Evolutionary conservation across 1,140 invertebrate species (phyloP).

Genomic region (Drosophila hydei): DNA sequence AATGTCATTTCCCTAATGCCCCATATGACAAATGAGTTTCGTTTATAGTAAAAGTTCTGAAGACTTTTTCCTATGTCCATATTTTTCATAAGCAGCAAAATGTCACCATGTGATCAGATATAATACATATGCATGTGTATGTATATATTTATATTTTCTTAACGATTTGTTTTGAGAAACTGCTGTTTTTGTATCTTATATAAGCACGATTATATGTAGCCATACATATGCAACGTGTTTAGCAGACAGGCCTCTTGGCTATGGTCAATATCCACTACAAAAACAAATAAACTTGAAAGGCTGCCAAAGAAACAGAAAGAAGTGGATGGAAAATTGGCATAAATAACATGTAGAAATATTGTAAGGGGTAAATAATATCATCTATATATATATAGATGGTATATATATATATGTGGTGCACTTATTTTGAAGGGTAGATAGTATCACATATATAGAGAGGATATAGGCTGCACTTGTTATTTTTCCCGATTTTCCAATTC

Average conservation of each 20-base stretch:
- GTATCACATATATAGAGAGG: neutral
- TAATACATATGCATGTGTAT: neutral
- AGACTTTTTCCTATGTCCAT: no score
- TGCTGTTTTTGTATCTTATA: neutral
- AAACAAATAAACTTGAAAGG: conserved; percentile 31
- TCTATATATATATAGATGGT: neutral
- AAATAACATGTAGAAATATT: conserved; percentile 4
- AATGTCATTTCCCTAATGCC: no score
- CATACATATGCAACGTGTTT: neutral
- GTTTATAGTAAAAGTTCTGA: no score
- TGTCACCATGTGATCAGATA: no score
- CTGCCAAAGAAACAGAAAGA: conserved; percentile 18
- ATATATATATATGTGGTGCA: neutral
- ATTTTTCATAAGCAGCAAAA: no score
- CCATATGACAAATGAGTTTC: no score
- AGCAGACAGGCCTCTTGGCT: conserved; percentile 25
- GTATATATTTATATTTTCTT: neutral
- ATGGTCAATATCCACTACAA: neutral
- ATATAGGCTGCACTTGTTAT: conserved; percentile 10
- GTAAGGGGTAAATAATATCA: conserved; percentile 2
- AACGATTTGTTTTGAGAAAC: conserved; percentile 1
- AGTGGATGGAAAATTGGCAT: neutral
- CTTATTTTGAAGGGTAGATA: conserved; percentile 4
- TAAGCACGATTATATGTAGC: neutral
- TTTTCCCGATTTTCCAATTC: conserved; percentile 3